phyloP scores from a whole-genome alignment of 2,888 invertebrate genomes.

The Aleiodes leptofemur region DNA sequence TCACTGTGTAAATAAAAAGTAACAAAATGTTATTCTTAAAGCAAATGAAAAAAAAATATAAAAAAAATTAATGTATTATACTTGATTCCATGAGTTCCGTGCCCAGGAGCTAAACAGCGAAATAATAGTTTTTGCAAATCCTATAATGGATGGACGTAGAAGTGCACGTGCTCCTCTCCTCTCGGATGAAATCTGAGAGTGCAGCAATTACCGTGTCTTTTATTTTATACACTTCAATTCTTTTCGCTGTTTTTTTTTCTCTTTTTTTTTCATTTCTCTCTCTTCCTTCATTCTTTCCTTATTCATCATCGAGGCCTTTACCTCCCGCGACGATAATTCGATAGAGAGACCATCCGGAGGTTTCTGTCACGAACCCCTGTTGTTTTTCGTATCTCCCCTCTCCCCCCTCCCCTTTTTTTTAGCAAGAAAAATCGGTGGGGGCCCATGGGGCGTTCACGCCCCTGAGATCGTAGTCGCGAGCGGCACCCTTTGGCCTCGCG shows the following conservation, averaged over 20 bases:
- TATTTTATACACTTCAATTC: slow-evolving; percentile 45
- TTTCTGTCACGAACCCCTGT: slow-evolving; percentile 62
- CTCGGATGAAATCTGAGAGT: slow-evolving; percentile 48
- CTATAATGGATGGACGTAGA: slow-evolving; percentile 53
- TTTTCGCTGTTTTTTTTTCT: neutral
- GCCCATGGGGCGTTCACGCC: slow-evolving; percentile 63
- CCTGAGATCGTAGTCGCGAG: slow-evolving; percentile 64
- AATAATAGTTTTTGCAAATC: slow-evolving; percentile 63
- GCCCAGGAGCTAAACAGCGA: slow-evolving; percentile 61
- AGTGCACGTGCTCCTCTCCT: slow-evolving; percentile 69
- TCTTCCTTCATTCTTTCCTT: slow-evolving; percentile 15
- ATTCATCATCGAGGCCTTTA: slow-evolving; percentile 50
- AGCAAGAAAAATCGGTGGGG: slow-evolving; percentile 47
- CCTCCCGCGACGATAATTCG: slow-evolving; percentile 73
- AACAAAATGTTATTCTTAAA: neutral
- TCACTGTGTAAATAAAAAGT: slow-evolving; percentile 42
- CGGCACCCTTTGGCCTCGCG: slow-evolving; percentile 59
- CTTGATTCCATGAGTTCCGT: neutral
- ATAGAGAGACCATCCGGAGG: slow-evolving; percentile 67
- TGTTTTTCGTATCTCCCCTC: slow-evolving; percentile 44
- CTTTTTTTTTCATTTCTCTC: neutral
- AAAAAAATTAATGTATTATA: neutral
- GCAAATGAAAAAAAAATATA: slow-evolving; percentile 1
- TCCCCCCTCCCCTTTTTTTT: neutral
- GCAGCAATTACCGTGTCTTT: slow-evolving; percentile 33